These are phyloP conservation scores for Gibbula magus DNA, from an alignment of 2,888 invertebrate genomes.

Conservation along the genomic window DNA sequence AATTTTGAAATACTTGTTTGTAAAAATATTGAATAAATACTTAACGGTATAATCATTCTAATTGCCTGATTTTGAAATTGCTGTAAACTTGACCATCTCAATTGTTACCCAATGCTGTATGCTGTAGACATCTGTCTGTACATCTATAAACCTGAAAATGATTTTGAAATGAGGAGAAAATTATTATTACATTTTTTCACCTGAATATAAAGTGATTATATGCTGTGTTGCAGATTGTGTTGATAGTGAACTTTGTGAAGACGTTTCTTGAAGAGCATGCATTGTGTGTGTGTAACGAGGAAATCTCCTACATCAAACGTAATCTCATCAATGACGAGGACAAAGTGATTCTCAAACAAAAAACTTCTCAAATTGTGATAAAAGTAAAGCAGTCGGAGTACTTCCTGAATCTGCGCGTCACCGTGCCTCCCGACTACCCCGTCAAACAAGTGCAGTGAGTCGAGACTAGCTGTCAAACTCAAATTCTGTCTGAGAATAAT, in stretches of 20 bases:
- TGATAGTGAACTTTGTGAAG: conserved; percentile 80
- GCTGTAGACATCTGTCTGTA: background rate
- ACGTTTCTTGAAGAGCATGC: conserved; percentile 84
- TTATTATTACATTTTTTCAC: too few species aligned
- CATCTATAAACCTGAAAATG: too few species aligned
- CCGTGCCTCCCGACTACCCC: conserved; percentile 83
- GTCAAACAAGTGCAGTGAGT: conserved; percentile 77
- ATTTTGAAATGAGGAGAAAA: too few species aligned
- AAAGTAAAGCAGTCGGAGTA: conserved; percentile 80
- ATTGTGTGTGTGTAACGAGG: conserved; percentile 84
- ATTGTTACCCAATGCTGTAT: too few species aligned
- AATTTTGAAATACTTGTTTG: too few species aligned
- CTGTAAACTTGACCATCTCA: too few species aligned
- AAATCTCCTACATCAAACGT: conserved; percentile 81
- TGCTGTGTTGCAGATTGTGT: conserved; percentile 76
- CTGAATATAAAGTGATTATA: too few species aligned
- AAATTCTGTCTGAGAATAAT: too few species aligned
- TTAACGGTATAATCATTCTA: too few species aligned
- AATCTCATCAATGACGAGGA: conserved; percentile 76
- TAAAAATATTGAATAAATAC: too few species aligned
- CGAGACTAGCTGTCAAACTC: background rate
- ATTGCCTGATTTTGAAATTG: too few species aligned
- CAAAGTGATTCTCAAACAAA: conserved; percentile 83
- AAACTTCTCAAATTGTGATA: conserved; percentile 80
- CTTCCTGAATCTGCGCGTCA: conserved; percentile 79